Conservation (phyloP, 2,113 vertebrate genomes). For the Mormyrus lacerda region DNA sequence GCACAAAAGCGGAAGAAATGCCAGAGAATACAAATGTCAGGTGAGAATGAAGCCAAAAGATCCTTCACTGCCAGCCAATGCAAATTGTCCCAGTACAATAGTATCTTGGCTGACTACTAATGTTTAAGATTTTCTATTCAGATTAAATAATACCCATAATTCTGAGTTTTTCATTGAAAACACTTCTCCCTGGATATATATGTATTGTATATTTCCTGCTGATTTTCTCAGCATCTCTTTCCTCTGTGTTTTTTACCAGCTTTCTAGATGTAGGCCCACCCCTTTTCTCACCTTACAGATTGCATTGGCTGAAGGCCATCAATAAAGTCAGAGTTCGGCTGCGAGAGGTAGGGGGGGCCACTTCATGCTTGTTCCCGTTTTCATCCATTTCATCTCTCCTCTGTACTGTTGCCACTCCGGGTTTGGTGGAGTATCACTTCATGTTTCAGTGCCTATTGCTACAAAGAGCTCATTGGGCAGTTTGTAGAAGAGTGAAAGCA, state of each 20-base stretch:
- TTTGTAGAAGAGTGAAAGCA: not conserved
- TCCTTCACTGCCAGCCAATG: not conserved
- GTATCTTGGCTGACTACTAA: not conserved
- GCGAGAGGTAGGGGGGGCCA: conserved; percentile 37
- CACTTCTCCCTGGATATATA: not conserved
- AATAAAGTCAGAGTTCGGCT: conserved; percentile 71
- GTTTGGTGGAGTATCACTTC: conserved; percentile 31
- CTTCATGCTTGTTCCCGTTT: not conserved
- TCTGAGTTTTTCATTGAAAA: not conserved
- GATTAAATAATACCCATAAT: not conserved
- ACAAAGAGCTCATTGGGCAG: not conserved
- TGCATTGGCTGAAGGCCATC: conserved; percentile 74
- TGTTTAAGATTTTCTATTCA: not conserved
- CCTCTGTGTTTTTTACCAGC: conserved; percentile 29
- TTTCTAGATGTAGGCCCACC: conserved; percentile 48
- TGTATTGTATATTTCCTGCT: not conserved
- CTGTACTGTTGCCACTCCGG: not conserved
- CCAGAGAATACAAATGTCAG: conserved; percentile 32
- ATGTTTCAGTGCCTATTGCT: not conserved
- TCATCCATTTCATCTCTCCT: not conserved
- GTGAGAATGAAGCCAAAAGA: conserved; percentile 27
- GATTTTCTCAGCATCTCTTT: not conserved
- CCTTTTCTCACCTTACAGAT: conserved; percentile 63
- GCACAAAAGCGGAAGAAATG: conserved; percentile 21
- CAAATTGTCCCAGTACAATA: not conserved